Percentiles rank a stretch among this genome's conserved stretches.
phyloP scores from a whole-genome alignment of 2,797 vertebrate genomes.

The Ctenosaura bakeri region DNA sequence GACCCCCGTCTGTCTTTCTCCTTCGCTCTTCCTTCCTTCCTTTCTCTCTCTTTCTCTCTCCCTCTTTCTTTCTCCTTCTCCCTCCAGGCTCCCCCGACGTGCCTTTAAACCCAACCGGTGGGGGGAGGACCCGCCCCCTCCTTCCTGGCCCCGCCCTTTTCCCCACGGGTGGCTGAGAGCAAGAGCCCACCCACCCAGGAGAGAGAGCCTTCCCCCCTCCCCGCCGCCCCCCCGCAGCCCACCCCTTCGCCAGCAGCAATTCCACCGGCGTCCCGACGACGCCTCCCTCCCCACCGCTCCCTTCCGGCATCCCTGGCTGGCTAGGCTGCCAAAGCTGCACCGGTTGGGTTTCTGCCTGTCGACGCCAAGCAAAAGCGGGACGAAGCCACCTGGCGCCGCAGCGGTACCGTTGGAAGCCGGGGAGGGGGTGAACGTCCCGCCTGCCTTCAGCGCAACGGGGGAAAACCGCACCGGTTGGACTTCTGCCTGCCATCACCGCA shows the following conservation, averaged over 20 bases:
- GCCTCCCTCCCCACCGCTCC: neutral
- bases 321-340: neutral
- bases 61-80: neutral
- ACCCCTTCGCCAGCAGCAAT: too few species aligned
- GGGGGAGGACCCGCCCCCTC: neutral
- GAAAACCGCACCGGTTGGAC: too few species aligned
- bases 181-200: neutral
- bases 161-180: neutral
- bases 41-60: too few species aligned
- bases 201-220: neutral
- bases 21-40: too few species aligned
- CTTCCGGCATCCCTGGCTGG: neutral
- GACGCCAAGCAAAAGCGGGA: too few species aligned
- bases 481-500: too few species aligned
- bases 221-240: neutral
- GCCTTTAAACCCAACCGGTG: constrained; percentile 35
- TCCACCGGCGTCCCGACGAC: too few species aligned
- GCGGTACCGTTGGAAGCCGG: too few species aligned
- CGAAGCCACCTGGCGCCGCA: too few species aligned
- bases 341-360: neutral
- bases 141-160: constrained; percentile 12
- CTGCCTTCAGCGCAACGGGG: too few species aligned
- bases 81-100: neutral
- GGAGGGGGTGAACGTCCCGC: too few species aligned
- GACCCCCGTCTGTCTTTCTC: too few species aligned